Percentiles rank a stretch among this genome's conserved stretches.
These are phyloP conservation scores for Pseudococcus jackbeardsleyi DNA, from an alignment of 2,888 invertebrate species.

Conservation along the genomic window DNA sequence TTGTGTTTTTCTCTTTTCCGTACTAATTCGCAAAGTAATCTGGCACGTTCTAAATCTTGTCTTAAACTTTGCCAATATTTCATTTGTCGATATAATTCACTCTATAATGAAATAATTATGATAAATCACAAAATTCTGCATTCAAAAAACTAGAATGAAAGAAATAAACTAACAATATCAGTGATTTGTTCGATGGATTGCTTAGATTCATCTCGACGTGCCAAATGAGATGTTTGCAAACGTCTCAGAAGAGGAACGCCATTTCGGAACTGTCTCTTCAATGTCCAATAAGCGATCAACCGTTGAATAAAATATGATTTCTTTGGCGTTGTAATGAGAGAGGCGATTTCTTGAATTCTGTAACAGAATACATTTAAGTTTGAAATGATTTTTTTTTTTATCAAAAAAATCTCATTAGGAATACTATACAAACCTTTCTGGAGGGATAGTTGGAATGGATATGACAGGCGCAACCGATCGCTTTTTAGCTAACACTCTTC, in stretches of 20 bases:
- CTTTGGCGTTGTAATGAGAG: conserved; percentile 81
- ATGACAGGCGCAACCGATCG: conserved; percentile 92
- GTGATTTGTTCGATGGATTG: conserved; percentile 68
- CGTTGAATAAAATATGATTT: conserved; percentile 89
- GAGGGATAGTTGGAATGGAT: conserved; percentile 92
- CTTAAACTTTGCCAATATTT: conserved; percentile 95
- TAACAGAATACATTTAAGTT: conserved; percentile 4
- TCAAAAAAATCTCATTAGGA: neutral
- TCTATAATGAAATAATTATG: conserved; percentile 68
- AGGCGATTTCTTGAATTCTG: conserved; percentile 88
- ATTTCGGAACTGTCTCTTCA: conserved; percentile 93
- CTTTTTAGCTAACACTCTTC: conserved; percentile 89
- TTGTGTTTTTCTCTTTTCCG: conserved; percentile 96
- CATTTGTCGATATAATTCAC: conserved; percentile 85
- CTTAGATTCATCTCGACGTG: conserved; percentile 69
- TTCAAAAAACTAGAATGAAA: conserved; percentile 1
- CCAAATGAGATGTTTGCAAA: conserved; percentile 76
- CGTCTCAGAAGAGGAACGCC: conserved; percentile 94
- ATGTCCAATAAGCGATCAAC: conserved; percentile 95
- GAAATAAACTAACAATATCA: conserved; percentile 67
- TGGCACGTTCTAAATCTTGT: conserved; percentile 93
- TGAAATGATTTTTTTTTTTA: neutral
- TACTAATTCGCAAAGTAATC: conserved; percentile 92
- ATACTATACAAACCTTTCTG: conserved; percentile 72
- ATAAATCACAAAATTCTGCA: neutral